A percentile compares a stretch with the other conserved stretches of the same genome.
Evolutionary conservation across 1,140 invertebrate species (phyloP).

Genomic region (Samia ricini): DNA sequence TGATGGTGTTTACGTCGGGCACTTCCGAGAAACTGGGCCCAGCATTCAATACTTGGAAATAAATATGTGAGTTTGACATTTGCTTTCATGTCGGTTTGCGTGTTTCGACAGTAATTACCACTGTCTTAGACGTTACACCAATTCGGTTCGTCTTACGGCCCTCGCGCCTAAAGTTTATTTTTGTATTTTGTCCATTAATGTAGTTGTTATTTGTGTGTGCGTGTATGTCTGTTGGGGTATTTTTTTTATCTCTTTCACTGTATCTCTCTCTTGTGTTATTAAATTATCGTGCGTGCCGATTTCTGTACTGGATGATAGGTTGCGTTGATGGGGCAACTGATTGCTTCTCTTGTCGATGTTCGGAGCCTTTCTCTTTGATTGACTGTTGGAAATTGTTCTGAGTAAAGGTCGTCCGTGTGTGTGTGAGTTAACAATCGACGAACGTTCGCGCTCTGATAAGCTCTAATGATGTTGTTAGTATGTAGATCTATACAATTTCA

Average conservation of each 20-base stretch:
- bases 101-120: constrained; percentile 67
- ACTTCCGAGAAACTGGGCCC: constrained; percentile 62
- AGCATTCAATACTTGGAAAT: constrained; percentile 76
- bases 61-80: constrained; percentile 77
- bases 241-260: constrained; percentile 18
- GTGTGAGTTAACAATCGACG: constrained; percentile 15
- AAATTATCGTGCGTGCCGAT: constrained; percentile 76
- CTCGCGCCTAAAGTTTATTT: constrained; percentile 41
- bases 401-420: constrained; percentile 40
- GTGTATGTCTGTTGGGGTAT: too few species aligned
- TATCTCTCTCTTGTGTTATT: constrained; percentile 61
- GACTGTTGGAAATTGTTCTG: constrained; percentile 46
- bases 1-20: constrained; percentile 68
- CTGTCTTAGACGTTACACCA: constrained; percentile 15
- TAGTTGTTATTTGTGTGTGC: neutral
- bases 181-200: constrained; percentile 12
- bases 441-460: constrained; percentile 9
- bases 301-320: constrained; percentile 74
- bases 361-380: constrained; percentile 73
- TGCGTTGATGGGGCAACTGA: constrained; percentile 67
- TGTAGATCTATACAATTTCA: too few species aligned
- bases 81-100: constrained; percentile 74
- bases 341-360: constrained; percentile 71
- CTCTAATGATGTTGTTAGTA: constrained; percentile 10
- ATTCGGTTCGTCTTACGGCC: constrained; percentile 37